These are phyloP conservation scores for Cacatua alba DNA, from an alignment of 2,113 vertebrate species.

Conservation along the genomic window DNA sequence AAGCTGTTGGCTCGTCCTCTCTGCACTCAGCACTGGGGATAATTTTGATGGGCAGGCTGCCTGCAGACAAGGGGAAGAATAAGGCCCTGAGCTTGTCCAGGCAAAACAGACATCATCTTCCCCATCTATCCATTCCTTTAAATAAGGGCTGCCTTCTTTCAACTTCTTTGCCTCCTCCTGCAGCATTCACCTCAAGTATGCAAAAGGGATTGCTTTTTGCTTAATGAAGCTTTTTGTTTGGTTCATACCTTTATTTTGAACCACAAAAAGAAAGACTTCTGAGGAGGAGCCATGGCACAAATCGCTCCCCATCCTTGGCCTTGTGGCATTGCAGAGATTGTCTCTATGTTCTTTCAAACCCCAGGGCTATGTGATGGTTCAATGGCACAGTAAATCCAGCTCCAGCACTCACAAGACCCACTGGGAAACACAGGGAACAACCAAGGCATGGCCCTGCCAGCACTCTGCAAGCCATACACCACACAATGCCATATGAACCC, in stretches of 20 bases:
- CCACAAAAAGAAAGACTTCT: background rate
- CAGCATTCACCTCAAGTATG: background rate
- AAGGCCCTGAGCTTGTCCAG: slow-evolving; percentile 36
- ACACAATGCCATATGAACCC: rapidly evolving
- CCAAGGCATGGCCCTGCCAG: background rate
- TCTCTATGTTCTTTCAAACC: rapidly evolving
- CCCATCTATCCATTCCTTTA: slow-evolving; percentile 24
- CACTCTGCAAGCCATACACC: rapidly evolving
- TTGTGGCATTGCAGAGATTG: background rate
- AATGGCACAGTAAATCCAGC: background rate
- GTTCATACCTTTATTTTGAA: background rate
- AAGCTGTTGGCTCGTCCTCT: slow-evolving; percentile 8
- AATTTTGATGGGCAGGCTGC: slow-evolving; percentile 48
- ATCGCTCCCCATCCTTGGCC: background rate
- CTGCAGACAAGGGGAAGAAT: background rate
- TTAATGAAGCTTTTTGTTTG: background rate
- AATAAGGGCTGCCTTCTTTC: background rate
- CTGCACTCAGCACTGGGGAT: background rate
- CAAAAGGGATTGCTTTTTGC: background rate
- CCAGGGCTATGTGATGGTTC: background rate
- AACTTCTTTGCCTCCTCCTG: slow-evolving; percentile 24
- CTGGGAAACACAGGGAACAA: background rate
- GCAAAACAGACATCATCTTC: slow-evolving; percentile 15
- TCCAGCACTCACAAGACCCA: rapidly evolving
- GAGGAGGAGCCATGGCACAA: background rate